These are phyloP conservation scores for Lutra lutra DNA, from an alignment of 2,797 vertebrate genomes.

Conservation along the genomic window DNA sequence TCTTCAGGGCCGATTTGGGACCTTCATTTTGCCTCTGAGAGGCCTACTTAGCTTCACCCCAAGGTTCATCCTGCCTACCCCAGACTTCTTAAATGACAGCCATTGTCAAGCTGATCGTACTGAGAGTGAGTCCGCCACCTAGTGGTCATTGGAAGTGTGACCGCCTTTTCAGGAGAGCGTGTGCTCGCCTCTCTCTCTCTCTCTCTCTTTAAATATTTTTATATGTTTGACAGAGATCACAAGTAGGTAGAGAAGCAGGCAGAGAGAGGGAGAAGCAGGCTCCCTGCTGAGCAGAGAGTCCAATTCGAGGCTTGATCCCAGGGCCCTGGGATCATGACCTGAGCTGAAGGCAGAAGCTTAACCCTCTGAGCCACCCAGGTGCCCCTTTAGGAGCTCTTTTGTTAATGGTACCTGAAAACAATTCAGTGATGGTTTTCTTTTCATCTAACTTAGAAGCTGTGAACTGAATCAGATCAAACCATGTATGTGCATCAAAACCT, in stretches of 20 bases:
- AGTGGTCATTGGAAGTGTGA: background rate
- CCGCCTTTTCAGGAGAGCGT: background rate
- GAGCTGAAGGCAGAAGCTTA: too few relatives aligned
- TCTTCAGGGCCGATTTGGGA: background rate
- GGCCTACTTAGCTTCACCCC: background rate
- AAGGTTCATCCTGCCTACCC: background rate
- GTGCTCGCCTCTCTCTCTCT: too few relatives aligned
- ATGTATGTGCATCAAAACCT: background rate
- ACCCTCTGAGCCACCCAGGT: too few relatives aligned
- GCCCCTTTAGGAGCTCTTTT: background rate
- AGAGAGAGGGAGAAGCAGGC: too few relatives aligned
- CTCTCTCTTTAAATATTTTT: too few relatives aligned
- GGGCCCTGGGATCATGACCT: too few relatives aligned
- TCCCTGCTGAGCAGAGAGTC: too few relatives aligned
- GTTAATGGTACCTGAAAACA: background rate
- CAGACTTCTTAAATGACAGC: background rate
- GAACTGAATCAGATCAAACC: background rate
- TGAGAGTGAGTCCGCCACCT: constrained; percentile 52
- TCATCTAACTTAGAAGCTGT: background rate
- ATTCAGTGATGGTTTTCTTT: background rate
- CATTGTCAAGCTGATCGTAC: accelerated
- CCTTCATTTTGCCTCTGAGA: background rate
- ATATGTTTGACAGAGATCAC: too few relatives aligned
- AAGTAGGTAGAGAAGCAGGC: too few relatives aligned
- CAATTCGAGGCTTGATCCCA: too few relatives aligned